Evolutionary conservation across 2,888 invertebrate species (phyloP), one percentile per base, ranked within the genome.

Genomic region (Parnassius apollo): DNA sequence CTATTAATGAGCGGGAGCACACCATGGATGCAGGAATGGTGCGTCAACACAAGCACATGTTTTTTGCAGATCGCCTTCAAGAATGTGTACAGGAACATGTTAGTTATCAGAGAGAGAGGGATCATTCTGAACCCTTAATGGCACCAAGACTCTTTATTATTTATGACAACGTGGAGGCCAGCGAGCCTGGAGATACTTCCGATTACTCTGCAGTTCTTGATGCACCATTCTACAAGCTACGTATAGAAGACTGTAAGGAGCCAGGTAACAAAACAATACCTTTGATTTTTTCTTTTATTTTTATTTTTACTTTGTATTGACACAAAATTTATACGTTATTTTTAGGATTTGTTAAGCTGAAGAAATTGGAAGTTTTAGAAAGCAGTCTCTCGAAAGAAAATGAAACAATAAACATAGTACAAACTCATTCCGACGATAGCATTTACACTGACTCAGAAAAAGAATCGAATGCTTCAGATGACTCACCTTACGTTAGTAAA

Each of bases 91-190:
- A 94, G 61, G 92, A 92, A 64, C 93, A 94, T 67, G 87, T 96
- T 1, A 86, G 83, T 51, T 96, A 94, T 71, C 89, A 83, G 67
- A 78, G 77, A 51, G 70, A 67, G 13, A 74, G 76, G 18, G 80
- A 83, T 9, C 78, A 80, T 35, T 65, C 82, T 0, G 94, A 95
- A 75, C 93, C 94, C 0, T 77, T 96, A 18, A 92, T 93, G 49
- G 89, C 94, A 0, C 93, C 94, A 50, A 90, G 95, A 51, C 92
- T 95, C 57, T 96, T 93, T 73, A 92, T 96, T 42, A 93, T 95
- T 9, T 94, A 95, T 71, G 95, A 96, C 71, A 96, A 95, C 65
- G 93, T 96, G 45, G 95, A 96, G 73, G 94, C 96, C 10, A 92
- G 93, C 49, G 93, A 95, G 59, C 92, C 94, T 0, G 92, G 93